Conservation (phyloP, 2,113 vertebrate species). For the Dromiciops gliroides region DNA sequence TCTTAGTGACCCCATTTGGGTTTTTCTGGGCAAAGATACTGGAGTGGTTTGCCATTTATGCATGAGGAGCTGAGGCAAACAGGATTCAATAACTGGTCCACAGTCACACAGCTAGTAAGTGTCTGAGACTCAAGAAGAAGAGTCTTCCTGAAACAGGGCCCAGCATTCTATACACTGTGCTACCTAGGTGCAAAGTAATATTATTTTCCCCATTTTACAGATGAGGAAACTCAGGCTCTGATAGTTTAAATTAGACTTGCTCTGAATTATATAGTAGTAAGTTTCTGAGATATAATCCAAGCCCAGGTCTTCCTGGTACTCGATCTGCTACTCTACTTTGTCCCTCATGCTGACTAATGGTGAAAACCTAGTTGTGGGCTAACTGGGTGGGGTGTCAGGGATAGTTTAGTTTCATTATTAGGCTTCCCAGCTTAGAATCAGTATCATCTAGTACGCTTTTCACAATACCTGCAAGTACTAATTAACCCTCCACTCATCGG, state of each 20-base stretch:
- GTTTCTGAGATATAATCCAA: neutral
- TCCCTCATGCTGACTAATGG: neutral
- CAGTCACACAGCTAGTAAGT: neutral
- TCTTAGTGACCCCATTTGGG: neutral
- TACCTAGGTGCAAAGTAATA: neutral
- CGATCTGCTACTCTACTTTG: neutral
- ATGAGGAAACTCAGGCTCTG: neutral
- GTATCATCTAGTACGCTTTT: neutral
- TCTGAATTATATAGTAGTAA: neutral
- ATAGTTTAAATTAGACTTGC: neutral
- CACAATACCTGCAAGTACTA: constrained; percentile 15
- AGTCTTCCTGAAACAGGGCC: neutral
- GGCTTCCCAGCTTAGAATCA: neutral
- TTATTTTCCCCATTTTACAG: neutral
- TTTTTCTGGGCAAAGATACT: neutral
- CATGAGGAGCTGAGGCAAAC: neutral
- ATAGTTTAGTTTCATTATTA: neutral
- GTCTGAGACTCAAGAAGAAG: neutral
- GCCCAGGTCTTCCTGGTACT: neutral
- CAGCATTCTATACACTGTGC: neutral
- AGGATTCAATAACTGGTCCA: too few relatives aligned
- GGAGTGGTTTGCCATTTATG: neutral
- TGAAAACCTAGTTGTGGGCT: neutral
- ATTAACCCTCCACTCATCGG: constrained; percentile 48
- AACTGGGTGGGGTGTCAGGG: neutral